These are phyloP conservation scores for Ornithoptera priamus DNA, from an alignment of 2,888 invertebrate genomes.

Conservation along the genomic window DNA sequence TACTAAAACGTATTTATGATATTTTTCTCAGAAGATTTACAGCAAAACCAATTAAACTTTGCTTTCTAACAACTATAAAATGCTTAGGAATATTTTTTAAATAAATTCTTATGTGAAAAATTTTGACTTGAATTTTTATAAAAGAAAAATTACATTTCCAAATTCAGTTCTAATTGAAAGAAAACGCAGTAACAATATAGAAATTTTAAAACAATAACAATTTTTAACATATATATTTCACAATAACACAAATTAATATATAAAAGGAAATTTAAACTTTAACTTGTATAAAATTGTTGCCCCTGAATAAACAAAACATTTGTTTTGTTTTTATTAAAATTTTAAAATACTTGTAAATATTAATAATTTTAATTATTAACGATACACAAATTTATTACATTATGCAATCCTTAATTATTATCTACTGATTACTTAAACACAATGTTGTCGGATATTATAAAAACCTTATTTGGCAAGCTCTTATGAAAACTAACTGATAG, in stretches of 20 bases:
- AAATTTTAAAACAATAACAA: conserved; percentile 17
- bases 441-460: neutral
- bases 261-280: conserved; percentile 7
- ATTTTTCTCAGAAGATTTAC: neutral
- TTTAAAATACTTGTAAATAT: neutral
- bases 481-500: neutral
- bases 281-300: conserved; percentile 10
- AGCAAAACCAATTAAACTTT: neutral
- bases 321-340: neutral
- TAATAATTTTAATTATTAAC: conserved; percentile 7
- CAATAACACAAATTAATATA: conserved; percentile 5
- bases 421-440: neutral
- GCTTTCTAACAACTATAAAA: neutral
- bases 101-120: neutral
- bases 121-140: neutral
- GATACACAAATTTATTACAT: conserved; percentile 2
- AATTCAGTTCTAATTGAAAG: neutral
- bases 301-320: conserved; percentile 1
- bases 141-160: neutral
- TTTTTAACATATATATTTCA: neutral
- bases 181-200: conserved; percentile 12
- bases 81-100: neutral
- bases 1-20: neutral
- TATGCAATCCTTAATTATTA: conserved; percentile 16
- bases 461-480: neutral